Percentiles rank a stretch among this genome's conserved stretches.
phyloP scores from a whole-genome alignment of 2,797 vertebrate genomes.

The Staurois parvus region DNA sequence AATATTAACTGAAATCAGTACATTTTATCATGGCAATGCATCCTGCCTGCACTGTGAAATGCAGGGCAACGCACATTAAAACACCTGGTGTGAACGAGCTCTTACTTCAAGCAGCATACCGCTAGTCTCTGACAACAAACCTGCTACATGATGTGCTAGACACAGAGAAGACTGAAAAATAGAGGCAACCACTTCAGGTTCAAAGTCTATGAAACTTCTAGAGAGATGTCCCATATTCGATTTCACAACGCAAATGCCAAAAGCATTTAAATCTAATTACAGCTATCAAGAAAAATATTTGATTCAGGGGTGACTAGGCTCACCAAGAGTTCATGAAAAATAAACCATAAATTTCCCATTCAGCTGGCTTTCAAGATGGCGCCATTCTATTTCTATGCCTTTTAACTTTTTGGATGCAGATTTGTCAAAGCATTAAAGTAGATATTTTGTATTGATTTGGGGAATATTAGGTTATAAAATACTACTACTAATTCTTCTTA shows the following conservation, averaged over 20 bases:
- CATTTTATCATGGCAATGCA: too few relatives aligned
- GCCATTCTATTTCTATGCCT: background rate
- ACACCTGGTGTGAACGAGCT: too few relatives aligned
- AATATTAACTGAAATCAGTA: too few relatives aligned
- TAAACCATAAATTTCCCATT: conserved; percentile 19
- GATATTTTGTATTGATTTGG: background rate
- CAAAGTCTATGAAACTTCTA: conserved; percentile 21
- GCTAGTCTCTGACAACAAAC: conserved; percentile 15
- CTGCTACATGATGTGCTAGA: conserved; percentile 30
- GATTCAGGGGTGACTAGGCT: conserved; percentile 41
- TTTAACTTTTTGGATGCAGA: background rate
- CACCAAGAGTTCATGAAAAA: conserved; percentile 20
- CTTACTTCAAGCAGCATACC: background rate
- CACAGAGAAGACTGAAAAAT: conserved; percentile 10
- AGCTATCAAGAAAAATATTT: conserved; percentile 51
- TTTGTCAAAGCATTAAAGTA: background rate
- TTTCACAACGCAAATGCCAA: conserved; percentile 51
- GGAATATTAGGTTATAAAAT: too few relatives aligned
- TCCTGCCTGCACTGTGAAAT: too few relatives aligned
- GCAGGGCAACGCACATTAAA: too few relatives aligned
- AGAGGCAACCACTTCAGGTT: conserved; percentile 22
- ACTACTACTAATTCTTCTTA: too few relatives aligned
- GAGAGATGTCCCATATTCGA: conserved; percentile 40
- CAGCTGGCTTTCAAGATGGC: background rate
- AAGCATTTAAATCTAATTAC: conserved; percentile 52